These are phyloP conservation scores for Chloroclysta siterata DNA, from an alignment of 2,888 invertebrate genomes.

Conservation along the genomic window DNA sequence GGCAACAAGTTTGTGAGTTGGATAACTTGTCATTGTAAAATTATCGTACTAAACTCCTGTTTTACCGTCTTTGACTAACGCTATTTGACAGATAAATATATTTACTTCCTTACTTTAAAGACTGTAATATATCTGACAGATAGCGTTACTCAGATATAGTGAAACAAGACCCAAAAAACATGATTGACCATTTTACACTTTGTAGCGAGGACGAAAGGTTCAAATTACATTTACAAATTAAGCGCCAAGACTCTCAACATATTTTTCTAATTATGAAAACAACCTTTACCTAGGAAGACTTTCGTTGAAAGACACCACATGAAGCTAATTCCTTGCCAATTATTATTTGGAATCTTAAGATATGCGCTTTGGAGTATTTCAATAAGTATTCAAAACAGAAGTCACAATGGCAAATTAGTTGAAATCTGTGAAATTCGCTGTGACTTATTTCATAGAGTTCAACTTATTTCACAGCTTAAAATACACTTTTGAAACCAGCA, in stretches of 20 bases:
- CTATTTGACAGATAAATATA: background rate
- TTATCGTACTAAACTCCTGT: background rate
- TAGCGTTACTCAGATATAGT: too few species aligned
- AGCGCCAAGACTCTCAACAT: background rate
- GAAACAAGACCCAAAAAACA: too few species aligned
- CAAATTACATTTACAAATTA: background rate
- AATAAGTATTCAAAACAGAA: background rate
- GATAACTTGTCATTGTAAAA: conserved; percentile 13
- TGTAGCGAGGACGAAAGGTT: background rate
- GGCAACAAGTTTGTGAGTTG: conserved; percentile 23
- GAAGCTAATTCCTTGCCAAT: background rate
- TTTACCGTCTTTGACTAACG: background rate
- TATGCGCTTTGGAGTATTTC: background rate
- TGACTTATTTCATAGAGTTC: background rate
- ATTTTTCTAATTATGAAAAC: background rate
- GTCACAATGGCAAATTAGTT: background rate
- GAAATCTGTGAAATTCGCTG: background rate
- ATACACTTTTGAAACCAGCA: background rate
- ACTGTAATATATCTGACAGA: too few species aligned
- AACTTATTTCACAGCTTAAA: background rate
- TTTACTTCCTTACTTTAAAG: too few species aligned
- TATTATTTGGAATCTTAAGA: background rate
- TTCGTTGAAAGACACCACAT: background rate
- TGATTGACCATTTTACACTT: background rate
- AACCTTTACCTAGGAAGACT: background rate